phyloP scores from a whole-genome alignment of 1,140 invertebrate species.

The Lutraria rhynchaena region DNA sequence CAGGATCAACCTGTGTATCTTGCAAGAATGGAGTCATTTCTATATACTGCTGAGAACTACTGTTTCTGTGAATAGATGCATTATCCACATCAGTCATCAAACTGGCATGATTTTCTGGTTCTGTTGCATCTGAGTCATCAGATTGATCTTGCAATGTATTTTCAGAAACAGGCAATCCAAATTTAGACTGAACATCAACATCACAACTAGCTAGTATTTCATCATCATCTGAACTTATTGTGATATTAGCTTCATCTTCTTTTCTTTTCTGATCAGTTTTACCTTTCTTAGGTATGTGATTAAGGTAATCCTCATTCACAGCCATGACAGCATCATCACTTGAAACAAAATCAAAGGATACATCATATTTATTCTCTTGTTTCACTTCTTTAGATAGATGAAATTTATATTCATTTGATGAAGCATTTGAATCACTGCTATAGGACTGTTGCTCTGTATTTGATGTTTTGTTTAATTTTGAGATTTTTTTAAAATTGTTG shows the following conservation, averaged over 20 bases:
- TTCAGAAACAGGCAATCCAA: no score
- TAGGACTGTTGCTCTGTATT: no score
- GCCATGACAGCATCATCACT: conserved; percentile 20
- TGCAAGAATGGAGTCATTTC: conserved; percentile 14
- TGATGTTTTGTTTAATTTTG: not conserved
- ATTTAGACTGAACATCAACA: conserved; percentile 7
- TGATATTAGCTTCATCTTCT: not conserved
- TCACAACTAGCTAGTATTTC: conserved; percentile 3
- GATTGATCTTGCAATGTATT: no score
- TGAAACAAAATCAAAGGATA: not conserved
- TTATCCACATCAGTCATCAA: no score
- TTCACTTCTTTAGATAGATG: not conserved
- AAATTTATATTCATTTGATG: conserved; percentile 27
- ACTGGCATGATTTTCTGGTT: no score
- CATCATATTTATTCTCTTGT: not conserved
- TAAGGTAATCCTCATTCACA: conserved; percentile 1
- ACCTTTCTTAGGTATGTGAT: not conserved
- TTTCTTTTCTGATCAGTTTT: not conserved
- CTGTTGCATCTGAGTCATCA: no score
- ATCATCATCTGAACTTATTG: conserved; percentile 32
- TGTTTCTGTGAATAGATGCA: no score
- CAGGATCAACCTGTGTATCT: conserved; percentile 9
- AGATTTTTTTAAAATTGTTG: not conserved
- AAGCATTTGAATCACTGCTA: conserved; percentile 4
- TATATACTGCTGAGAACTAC: no score